Percentiles rank a stretch among this genome's conserved stretches.
Conservation (phyloP, 2,113 vertebrate species). For the Climacteris rufus region DNA sequence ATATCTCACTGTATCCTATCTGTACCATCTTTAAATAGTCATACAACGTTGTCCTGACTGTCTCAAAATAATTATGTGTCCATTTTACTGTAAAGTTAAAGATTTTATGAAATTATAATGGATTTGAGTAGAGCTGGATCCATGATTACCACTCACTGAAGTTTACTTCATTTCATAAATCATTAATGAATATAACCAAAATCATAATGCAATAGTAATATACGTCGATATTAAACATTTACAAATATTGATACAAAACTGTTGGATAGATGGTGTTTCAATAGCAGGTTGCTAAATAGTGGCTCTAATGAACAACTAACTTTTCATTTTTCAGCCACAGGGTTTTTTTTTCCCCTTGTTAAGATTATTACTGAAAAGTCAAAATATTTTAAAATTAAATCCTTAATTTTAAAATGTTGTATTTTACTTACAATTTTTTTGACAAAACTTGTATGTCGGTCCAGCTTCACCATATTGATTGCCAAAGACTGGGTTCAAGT, state of each 20-base stretch:
- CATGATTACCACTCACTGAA: not conserved
- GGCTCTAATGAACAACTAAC: not conserved
- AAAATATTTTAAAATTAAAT: not conserved
- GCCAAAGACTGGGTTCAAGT: not conserved
- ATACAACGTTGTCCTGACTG: not conserved
- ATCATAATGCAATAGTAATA: not conserved
- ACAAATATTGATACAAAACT: not conserved
- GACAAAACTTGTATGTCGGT: not conserved
- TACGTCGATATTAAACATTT: not conserved
- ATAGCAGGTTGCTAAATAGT: not conserved
- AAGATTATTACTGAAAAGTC: not conserved
- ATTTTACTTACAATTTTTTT: not conserved
- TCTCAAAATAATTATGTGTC: not conserved
- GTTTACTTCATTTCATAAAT: not conserved
- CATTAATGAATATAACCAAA: not conserved
- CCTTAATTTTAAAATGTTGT: not conserved
- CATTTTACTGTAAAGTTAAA: not conserved
- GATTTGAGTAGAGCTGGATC: not conserved
- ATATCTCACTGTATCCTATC: not conserved
- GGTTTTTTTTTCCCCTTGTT: not conserved
- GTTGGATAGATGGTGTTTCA: not conserved
- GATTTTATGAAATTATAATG: not conserved
- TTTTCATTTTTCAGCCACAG: not conserved
- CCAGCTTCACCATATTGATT: fast-evolving
- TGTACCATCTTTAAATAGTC: not conserved